Base-by-base conservation (phyloP, 2,113 vertebrate genomes). In the Leiothrix lutea region DNA sequence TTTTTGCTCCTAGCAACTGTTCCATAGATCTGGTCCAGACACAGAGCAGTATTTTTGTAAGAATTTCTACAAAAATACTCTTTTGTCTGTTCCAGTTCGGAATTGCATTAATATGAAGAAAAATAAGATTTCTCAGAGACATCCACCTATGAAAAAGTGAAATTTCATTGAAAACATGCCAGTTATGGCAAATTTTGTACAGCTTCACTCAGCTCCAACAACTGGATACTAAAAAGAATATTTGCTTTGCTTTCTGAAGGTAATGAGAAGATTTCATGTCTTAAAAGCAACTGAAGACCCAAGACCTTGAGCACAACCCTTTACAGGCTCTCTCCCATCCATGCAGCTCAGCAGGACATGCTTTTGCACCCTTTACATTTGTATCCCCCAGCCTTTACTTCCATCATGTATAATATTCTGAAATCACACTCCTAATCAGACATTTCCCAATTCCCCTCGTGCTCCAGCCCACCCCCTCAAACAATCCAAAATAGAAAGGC, bases 1-100 rank as follows among this genome's bases (percentile, higher is more conserved):
- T 90, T 95, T 95, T 90, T 82, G 84, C 91, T 95, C 92, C 87
- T 92, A 95, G 84, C 83, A 97, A 92, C 94, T 91, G 94, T 72
- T 81, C 74, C 61, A 92, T 26, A 82, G 91, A 87, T 79, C 62
- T 90, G 50, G 71, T 58, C 81, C 78, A 95, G 93, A 96, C 85
- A 80, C 50, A 31, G 74, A 95, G 56, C 67, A 86, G 61, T 91
- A 82, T 93, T 97, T 95, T 73, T 88, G 62, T 80, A 89, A 61
- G 42, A 38, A 64, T 65, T 83, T 71, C 51, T 57, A 62, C 73
- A 75, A 75, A 95, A 90, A 88, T 54, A 86, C 42, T 57, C 35
- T 75, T 92, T 65, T 86, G 33, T 66, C 83, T 95, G 56, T 74
- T 93, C 35, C 47, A 80, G 17, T 80, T 83, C 47, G 47, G 38